Percentiles rank a stretch among this genome's conserved stretches.
Evolutionary conservation across 2,888 invertebrate genomes (phyloP).

Genomic region (Aphidius colemani): DNA sequence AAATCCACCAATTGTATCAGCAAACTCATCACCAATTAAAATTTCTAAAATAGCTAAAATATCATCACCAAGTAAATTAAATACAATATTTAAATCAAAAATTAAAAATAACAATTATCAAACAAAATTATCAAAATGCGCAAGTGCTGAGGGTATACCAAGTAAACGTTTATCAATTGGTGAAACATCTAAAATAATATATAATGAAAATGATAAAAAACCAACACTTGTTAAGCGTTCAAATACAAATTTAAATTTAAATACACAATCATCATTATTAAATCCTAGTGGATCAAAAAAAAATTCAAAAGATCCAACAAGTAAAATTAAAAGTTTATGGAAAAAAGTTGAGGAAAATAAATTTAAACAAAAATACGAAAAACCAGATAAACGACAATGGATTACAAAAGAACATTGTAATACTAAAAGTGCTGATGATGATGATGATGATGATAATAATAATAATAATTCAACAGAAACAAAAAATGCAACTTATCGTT

Average conservation of each 20-base stretch:
- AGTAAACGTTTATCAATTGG: slow-evolving; percentile 29
- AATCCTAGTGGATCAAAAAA: slow-evolving; percentile 47
- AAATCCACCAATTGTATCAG: slow-evolving; percentile 51
- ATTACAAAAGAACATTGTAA: slow-evolving; percentile 56
- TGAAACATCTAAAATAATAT: slow-evolving; percentile 37
- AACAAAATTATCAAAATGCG: slow-evolving; percentile 40
- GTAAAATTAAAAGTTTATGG: slow-evolving; percentile 82
- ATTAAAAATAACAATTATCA: slow-evolving; percentile 33
- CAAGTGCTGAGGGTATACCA: slow-evolving; percentile 42
- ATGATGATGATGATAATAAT: slow-evolving; percentile 27
- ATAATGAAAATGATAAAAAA: slow-evolving; percentile 39
- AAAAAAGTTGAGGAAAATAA: slow-evolving; percentile 76
- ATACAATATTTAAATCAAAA: slow-evolving; percentile 42
- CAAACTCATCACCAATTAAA: slow-evolving; percentile 45
- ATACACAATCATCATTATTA: slow-evolving; percentile 57
- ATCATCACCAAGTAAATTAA: slow-evolving; percentile 43
- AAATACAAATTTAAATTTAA: slow-evolving; percentile 68
- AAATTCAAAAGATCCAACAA: slow-evolving; percentile 69
- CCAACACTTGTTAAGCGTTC: slow-evolving; percentile 55
- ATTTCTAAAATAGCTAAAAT: slow-evolving; percentile 48
- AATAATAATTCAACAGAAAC: background rate
- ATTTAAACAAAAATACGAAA: slow-evolving; percentile 63
- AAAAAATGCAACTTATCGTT: slow-evolving; percentile 39
- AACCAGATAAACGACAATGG: slow-evolving; percentile 68
- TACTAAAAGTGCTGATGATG: background rate